These are phyloP conservation scores for Odontothrips loti DNA, from an alignment of 2,888 invertebrate species.

Conservation along the genomic window DNA sequence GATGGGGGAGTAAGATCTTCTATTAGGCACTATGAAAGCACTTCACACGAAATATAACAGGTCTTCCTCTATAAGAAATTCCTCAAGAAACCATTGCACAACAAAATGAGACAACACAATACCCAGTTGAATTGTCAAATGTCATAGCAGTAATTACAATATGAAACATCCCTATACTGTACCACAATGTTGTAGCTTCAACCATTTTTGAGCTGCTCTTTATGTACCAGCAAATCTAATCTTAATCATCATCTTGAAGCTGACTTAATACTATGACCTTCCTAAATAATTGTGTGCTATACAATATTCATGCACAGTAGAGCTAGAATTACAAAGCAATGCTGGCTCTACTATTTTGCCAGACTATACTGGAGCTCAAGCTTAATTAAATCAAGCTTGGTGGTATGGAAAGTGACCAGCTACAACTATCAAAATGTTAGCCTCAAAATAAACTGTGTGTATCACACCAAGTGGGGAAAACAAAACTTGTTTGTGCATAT, in stretches of 20 bases:
- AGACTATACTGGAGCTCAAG: neutral
- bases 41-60: neutral
- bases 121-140: no score
- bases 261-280: slow-evolving; percentile 11
- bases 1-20: neutral
- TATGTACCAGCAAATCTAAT: neutral
- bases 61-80: no score
- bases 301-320: slow-evolving; percentile 4
- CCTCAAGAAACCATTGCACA: no score
- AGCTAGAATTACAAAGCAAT: slow-evolving; percentile 11
- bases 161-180: no score
- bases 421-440: neutral
- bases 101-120: no score
- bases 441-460: neutral
- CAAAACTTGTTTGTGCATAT: neutral
- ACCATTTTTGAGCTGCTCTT: slow-evolving; percentile 13
- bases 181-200: neutral
- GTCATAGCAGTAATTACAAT: no score
- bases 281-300: slow-evolving; percentile 8
- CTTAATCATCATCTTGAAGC: neutral
- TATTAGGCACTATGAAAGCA: neutral
- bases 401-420: neutral
- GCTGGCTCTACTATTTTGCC: slow-evolving; percentile 16
- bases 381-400: slow-evolving; percentile 12
- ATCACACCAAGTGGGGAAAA: neutral